These are phyloP conservation scores for Enteromius paludinosus DNA, from an alignment of 2,797 vertebrate genomes.

Conservation along the genomic window DNA sequence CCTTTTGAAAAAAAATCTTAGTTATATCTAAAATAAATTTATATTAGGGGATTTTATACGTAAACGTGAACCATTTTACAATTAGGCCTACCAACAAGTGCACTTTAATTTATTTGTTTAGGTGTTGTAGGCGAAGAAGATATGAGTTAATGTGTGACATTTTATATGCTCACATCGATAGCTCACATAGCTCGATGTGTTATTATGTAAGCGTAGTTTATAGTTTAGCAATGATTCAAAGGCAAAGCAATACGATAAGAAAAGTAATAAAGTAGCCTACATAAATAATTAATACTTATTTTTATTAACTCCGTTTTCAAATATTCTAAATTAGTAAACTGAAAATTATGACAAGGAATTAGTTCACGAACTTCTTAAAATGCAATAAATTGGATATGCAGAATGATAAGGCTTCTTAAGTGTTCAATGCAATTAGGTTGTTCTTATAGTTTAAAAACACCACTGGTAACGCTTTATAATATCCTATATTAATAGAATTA, in stretches of 20 bases:
- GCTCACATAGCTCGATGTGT: not conserved
- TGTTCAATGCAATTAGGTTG: not conserved
- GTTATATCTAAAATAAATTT: not conserved
- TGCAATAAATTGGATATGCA: not conserved
- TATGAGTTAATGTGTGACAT: slow-evolving; percentile 27
- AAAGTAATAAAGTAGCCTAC: not conserved
- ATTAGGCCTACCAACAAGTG: slow-evolving; percentile 2
- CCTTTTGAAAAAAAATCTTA: not conserved
- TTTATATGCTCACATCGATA: slow-evolving; percentile 25
- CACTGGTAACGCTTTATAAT: not conserved
- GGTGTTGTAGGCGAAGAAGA: not conserved
- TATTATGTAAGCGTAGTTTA: slow-evolving; percentile 11
- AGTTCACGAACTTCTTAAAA: not conserved
- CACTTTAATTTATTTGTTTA: slow-evolving; percentile 7
- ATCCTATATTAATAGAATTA: not conserved
- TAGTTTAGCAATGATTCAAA: not conserved
- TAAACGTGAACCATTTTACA: slow-evolving; percentile 1
- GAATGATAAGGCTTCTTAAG: not conserved
- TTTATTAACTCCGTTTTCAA: not conserved
- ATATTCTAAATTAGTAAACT: not conserved
- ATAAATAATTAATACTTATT: not conserved
- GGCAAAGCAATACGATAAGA: not conserved
- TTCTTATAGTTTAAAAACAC: not conserved
- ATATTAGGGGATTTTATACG: not conserved
- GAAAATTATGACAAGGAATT: not conserved